A percentile compares a stretch with the other conserved stretches of the same genome.
These are phyloP conservation scores for Aphis craccivora DNA, from an alignment of 1,140 invertebrate species.

Conservation along the genomic window DNA sequence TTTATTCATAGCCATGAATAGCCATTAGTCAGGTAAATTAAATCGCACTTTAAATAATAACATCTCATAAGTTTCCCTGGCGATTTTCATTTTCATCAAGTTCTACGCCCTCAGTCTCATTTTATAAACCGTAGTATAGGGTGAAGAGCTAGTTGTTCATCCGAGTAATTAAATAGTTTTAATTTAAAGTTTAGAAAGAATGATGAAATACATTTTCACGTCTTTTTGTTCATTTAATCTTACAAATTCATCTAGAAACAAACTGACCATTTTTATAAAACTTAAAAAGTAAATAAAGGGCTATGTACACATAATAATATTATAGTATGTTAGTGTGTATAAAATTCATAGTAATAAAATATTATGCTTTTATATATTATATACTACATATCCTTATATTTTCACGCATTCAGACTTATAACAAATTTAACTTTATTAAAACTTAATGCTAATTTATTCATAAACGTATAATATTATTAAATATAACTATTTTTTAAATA, in stretches of 20 bases:
- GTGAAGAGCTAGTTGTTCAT: not conserved
- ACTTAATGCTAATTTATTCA: no score
- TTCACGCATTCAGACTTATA: not conserved
- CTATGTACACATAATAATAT: not conserved
- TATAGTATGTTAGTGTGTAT: not conserved
- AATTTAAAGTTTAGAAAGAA: conserved; percentile 7
- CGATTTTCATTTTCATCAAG: not conserved
- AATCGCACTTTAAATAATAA: conserved; percentile 14
- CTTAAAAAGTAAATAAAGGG: not conserved
- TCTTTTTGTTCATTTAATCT: not conserved
- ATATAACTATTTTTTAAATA: not conserved
- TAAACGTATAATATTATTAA: no score
- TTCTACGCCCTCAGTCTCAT: not conserved
- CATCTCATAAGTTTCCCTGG: not conserved
- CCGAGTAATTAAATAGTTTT: not conserved
- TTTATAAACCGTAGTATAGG: not conserved
- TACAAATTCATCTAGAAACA: not conserved
- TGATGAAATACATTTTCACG: not conserved
- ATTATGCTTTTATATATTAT: no score
- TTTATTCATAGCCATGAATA: not conserved
- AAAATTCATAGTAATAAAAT: not conserved
- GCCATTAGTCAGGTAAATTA: not conserved
- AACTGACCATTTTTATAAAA: not conserved
- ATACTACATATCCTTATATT: not conserved
- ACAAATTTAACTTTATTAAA: no score